These are phyloP conservation scores for Oryzias celebensis DNA, from an alignment of 2,113 vertebrate species.

Conservation along the genomic window DNA sequence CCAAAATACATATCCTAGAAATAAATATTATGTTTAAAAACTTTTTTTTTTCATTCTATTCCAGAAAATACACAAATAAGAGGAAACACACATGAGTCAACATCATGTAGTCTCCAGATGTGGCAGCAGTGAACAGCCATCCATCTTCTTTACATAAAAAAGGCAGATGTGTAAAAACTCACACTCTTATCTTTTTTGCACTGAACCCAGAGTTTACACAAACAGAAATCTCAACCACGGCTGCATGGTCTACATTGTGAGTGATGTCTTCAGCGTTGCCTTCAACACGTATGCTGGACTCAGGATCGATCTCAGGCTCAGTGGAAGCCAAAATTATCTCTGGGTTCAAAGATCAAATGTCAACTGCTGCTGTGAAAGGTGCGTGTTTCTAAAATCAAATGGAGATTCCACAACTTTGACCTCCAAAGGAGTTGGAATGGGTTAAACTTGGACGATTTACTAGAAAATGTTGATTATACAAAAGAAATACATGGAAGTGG, in stretches of 20 bases:
- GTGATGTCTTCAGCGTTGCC: background rate
- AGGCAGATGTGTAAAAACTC: background rate
- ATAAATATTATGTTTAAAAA: too few relatives aligned
- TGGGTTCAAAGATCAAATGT: background rate
- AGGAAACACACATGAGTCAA: background rate
- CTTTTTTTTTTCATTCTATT: too few relatives aligned
- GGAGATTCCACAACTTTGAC: background rate
- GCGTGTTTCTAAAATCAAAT: background rate
- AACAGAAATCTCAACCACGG: background rate
- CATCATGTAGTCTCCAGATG: too few relatives aligned
- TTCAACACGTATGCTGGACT: background rate
- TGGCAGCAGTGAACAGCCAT: too few relatives aligned
- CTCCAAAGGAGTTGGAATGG: background rate
- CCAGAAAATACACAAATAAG: background rate
- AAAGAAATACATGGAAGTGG: background rate
- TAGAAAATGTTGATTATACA: background rate
- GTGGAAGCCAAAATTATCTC: background rate
- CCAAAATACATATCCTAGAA: too few relatives aligned
- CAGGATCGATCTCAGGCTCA: background rate
- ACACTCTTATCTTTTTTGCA: background rate
- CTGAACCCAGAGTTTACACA: background rate
- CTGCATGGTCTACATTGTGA: background rate
- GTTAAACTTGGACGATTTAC: background rate
- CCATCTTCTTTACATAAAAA: background rate
- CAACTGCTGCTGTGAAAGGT: background rate